Base-by-base conservation (phyloP, 2,797 vertebrate genomes). In the Argentina silus region DNA sequence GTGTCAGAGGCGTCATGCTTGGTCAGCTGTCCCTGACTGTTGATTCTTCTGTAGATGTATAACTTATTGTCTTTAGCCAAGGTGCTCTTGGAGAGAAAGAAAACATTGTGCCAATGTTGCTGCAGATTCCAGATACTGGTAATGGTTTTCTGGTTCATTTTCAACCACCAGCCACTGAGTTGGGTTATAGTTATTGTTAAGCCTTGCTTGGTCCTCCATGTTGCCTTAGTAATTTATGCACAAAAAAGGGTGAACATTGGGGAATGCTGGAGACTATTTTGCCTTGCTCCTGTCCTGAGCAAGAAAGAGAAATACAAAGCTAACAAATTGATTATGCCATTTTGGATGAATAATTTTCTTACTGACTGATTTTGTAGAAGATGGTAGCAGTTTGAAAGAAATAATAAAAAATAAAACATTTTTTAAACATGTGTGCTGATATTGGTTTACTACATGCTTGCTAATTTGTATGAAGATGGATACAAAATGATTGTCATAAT, bases 151-250 rank as follows among this genome's bases (percentile, higher is more conserved):
- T 53, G 12, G 17, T 67, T 67, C 21, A 21, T 27, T 50, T 19
- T 15, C 73, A 77, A 81, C 75, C 85, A 89, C 83, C 86, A 89
- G 91, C 88, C 70, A n/a, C 86, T 82, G 80, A 83, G 71, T 78
- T 51, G 57, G 10, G 59, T 67, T 81, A 23, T 70, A 82, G 78
- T 72, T 48, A 50, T 72, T 48, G 47, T 63, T 42, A 72, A 80
- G 73, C 81, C 80, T 78, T 0, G 76, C 89, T 88, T 86, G 88
- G 87, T 89, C 85, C 89, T 89, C 90, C 92, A 80, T 87, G 89
- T 89, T 93, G 92, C 92, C 92, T 93, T 92, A 93, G 86, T 89
- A 88, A 84, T 14, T 72, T 83, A 91, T 91, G 92, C 90, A 93
- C 90, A 92, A 91, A 83, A 85, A 42, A 81, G 86, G 86, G 82